These are phyloP conservation scores for Emydura subglobosa DNA, from an alignment of 2,113 vertebrate species.

Conservation along the genomic window DNA sequence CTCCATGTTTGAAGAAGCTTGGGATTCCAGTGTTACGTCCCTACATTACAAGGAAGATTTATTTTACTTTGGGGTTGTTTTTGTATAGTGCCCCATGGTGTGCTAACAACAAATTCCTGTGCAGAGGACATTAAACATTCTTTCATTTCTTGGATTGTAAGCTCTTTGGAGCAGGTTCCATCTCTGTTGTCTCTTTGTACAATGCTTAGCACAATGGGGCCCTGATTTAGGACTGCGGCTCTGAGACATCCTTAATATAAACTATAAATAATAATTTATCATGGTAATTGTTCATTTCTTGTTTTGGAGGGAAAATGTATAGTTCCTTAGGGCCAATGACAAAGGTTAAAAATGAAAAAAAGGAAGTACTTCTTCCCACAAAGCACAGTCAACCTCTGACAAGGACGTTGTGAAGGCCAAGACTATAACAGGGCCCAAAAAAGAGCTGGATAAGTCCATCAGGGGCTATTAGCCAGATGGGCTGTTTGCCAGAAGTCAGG, in stretches of 20 bases:
- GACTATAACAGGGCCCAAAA: too few species aligned
- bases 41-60: not conserved
- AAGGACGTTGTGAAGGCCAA: too few species aligned
- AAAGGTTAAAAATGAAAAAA: not conserved
- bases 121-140: conserved; percentile 31
- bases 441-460: too few species aligned
- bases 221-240: not conserved
- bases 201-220: conserved; percentile 39
- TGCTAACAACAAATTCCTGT: not conserved
- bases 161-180: conserved; percentile 38
- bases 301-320: not conserved
- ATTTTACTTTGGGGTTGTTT: too few species aligned
- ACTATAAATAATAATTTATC: not conserved
- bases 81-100: not conserved
- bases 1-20: not conserved
- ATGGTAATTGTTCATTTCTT: not conserved
- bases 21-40: conserved; percentile 13
- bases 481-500: too few species aligned
- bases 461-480: too few species aligned
- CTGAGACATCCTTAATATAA: not conserved
- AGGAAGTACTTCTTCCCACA: too few species aligned
- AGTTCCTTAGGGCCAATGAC: not conserved
- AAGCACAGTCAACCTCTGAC: too few species aligned
- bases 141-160: conserved; percentile 58
- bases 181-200: not conserved